A percentile compares a stretch with the other conserved stretches of the same genome.
These are phyloP conservation scores for Triplophysa dalaica DNA, from an alignment of 2,113 vertebrate genomes.

Conservation along the genomic window DNA sequence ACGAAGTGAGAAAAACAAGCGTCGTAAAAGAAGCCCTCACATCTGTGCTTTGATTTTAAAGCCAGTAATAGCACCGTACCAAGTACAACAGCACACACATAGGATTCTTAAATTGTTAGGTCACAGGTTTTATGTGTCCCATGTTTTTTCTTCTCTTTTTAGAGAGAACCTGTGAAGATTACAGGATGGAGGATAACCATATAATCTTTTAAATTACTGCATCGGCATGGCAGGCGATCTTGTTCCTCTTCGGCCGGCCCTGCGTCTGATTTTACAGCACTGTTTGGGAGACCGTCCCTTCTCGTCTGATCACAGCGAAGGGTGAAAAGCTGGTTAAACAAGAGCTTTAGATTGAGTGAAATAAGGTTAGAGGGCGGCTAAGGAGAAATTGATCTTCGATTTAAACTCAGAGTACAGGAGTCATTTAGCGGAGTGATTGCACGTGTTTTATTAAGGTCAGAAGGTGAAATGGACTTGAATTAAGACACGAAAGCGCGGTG, in stretches of 20 bases:
- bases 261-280: conserved; percentile 58
- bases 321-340: conserved; percentile 16
- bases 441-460: conserved; percentile 31
- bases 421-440: conserved; percentile 17
- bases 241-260: conserved; percentile 49
- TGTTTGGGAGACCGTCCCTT: conserved; percentile 46
- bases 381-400: conserved; percentile 40
- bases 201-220: conserved; percentile 68
- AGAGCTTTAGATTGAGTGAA: conserved; percentile 39
- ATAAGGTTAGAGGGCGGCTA: conserved; percentile 17
- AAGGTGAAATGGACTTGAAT: conserved; percentile 22
- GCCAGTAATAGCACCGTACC: conserved; percentile 64
- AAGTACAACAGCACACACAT: conserved; percentile 58
- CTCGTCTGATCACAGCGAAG: conserved; percentile 36
- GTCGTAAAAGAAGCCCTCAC: conserved; percentile 64
- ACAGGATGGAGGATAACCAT: conserved; percentile 65
- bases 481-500: conserved; percentile 3
- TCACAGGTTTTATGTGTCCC: conserved; percentile 56
- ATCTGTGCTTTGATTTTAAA: conserved; percentile 67
- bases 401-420: conserved; percentile 28
- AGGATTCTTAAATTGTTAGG: conserved; percentile 68
- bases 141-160: conserved; percentile 46
- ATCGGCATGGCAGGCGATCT: conserved; percentile 60
- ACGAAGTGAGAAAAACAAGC: conserved; percentile 56
- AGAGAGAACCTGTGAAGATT: conserved; percentile 63